A percentile compares a stretch with the other conserved stretches of the same genome.
Evolutionary conservation across 1,140 invertebrate genomes (phyloP).

Genomic region (Venustaconcha ellipsiformis): DNA sequence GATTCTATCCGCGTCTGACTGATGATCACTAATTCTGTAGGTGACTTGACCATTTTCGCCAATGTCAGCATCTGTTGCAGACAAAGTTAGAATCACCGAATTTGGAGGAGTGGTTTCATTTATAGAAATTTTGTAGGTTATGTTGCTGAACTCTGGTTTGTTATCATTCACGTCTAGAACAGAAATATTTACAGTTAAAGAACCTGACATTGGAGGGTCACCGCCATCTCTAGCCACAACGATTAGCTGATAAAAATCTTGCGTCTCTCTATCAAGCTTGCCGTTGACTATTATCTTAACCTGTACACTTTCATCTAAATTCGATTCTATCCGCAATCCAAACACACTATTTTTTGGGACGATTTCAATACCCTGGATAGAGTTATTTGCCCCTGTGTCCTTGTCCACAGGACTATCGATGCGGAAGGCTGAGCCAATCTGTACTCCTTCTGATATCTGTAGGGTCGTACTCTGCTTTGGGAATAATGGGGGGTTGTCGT

Average conservation of each 20-base stretch:
- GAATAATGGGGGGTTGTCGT: constrained; percentile 63
- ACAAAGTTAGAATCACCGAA: constrained; percentile 42
- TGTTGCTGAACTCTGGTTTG: constrained; percentile 46
- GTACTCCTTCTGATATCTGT: constrained; percentile 50
- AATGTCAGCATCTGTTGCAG: constrained; percentile 57
- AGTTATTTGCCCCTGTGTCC: constrained; percentile 54
- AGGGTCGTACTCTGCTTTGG: constrained; percentile 36
- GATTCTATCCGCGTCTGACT: constrained; percentile 19
- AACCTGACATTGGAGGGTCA: constrained; percentile 45
- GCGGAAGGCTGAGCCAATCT: constrained; percentile 39
- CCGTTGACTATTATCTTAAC: constrained; percentile 48
- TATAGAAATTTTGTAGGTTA: constrained; percentile 69
- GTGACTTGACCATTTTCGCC: constrained; percentile 52
- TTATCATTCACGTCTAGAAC: constrained; percentile 75
- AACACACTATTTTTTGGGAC: constrained; percentile 37
- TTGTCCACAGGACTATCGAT: constrained; percentile 53
- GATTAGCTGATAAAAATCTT: constrained; percentile 48
- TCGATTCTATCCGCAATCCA: constrained; percentile 37
- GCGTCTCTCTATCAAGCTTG: constrained; percentile 48
- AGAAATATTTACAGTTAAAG: constrained; percentile 50
- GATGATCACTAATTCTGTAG: constrained; percentile 29
- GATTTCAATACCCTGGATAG: constrained; percentile 49
- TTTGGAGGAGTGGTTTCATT: constrained; percentile 75
- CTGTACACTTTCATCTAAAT: constrained; percentile 48
- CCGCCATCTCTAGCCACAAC: constrained; percentile 57